These are phyloP conservation scores for Harmothoe impar DNA, from an alignment of 2,888 invertebrate genomes.

Conservation along the genomic window DNA sequence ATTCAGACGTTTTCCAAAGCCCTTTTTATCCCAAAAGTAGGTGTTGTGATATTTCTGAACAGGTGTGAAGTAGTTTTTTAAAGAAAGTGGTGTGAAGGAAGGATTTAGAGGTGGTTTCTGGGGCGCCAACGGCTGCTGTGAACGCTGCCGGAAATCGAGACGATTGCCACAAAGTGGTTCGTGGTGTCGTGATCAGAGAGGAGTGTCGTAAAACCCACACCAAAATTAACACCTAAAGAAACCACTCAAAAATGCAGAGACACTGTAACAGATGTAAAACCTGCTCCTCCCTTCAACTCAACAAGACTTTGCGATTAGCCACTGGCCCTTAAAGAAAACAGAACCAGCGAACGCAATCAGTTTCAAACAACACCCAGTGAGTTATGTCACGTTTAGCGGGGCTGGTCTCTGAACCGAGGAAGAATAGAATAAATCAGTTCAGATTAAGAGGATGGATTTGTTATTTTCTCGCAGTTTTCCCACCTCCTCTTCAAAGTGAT, in stretches of 20 bases:
- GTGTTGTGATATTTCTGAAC: slow-evolving; percentile 33
- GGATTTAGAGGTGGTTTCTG: background rate
- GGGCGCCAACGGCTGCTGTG: background rate
- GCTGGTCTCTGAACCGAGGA: background rate
- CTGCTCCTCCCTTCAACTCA: background rate
- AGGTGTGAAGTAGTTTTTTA: background rate
- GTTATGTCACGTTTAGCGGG: background rate
- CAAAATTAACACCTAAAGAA: too few relatives aligned
- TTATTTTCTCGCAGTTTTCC: background rate
- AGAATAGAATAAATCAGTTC: background rate
- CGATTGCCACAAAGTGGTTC: background rate
- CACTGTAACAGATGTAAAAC: background rate
- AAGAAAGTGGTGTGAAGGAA: background rate
- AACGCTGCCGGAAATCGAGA: background rate
- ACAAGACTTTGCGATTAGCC: background rate
- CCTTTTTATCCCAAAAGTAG: background rate
- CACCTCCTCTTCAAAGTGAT: background rate
- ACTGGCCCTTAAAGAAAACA: background rate
- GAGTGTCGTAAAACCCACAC: background rate
- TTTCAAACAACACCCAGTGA: too few relatives aligned
- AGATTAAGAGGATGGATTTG: background rate
- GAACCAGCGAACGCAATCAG: too few relatives aligned
- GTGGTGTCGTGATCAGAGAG: slow-evolving; percentile 20
- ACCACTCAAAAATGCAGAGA: background rate
- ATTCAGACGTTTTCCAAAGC: background rate